These are phyloP conservation scores for Conus canariensis DNA, from an alignment of 2,888 invertebrate genomes.

Conservation along the genomic window DNA sequence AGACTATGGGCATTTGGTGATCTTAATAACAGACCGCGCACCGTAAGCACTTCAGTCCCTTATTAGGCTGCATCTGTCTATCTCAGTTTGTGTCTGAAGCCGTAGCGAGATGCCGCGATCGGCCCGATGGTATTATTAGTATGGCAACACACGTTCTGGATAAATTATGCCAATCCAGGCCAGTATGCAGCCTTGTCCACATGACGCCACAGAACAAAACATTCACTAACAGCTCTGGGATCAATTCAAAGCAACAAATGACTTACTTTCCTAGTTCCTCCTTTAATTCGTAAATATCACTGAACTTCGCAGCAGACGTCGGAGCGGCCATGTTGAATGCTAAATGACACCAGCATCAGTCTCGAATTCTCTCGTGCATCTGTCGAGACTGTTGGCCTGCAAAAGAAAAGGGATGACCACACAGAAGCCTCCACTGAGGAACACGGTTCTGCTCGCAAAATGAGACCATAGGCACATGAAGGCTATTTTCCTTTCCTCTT, in stretches of 20 bases:
- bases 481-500: no score
- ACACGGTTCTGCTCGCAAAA: neutral
- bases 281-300: slow-evolving; percentile 99
- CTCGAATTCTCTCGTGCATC: slow-evolving; percentile 65
- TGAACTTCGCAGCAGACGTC: slow-evolving; percentile 94
- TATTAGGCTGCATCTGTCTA: no score
- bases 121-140: neutral
- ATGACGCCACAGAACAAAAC: neutral
- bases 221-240: neutral
- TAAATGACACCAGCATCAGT: slow-evolving; percentile 70
- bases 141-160: slow-evolving; percentile 16
- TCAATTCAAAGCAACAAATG: neutral
- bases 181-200: neutral
- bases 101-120: no score
- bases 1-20: no score
- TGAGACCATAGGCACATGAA: neutral
- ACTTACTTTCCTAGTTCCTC: slow-evolving; percentile 99
- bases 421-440: neutral
- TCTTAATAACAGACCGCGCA: no score
- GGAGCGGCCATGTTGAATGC: slow-evolving; percentile 79
- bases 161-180: slow-evolving; percentile 25
- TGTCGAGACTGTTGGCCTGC: slow-evolving; percentile 46
- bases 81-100: neutral
- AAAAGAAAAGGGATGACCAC: neutral
- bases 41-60: no score